phyloP scores from a whole-genome alignment of 2,888 invertebrate genomes.

The Epinotia brunnichana region DNA sequence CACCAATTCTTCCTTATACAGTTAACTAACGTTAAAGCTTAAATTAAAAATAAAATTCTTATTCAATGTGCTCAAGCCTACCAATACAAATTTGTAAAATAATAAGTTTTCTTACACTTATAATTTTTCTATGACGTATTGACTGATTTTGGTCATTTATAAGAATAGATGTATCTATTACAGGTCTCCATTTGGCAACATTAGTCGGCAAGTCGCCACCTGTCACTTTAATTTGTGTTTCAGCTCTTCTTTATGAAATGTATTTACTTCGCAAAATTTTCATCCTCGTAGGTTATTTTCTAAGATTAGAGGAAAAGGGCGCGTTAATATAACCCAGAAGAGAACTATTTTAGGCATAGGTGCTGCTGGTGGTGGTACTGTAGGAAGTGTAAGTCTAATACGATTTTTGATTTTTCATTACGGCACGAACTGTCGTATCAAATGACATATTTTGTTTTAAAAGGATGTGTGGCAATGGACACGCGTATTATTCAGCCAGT shows the following conservation, averaged over 20 bases:
- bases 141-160: conserved; percentile 52
- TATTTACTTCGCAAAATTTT: conserved; percentile 26
- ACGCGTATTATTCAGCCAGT: conserved; percentile 6
- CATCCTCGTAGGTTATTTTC: conserved; percentile 29
- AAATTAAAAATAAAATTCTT: neutral
- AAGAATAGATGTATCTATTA: conserved; percentile 46
- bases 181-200: conserved; percentile 51
- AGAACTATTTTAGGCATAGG: conserved; percentile 8
- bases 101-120: conserved; percentile 62
- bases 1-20: too few relatives aligned
- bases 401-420: conserved; percentile 35
- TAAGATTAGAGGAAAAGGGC: conserved; percentile 21
- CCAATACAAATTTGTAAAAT: conserved; percentile 1
- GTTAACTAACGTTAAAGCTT: too few relatives aligned
- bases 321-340: conserved; percentile 19
- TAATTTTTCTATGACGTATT: conserved; percentile 69
- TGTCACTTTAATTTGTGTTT: conserved; percentile 49
- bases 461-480: conserved; percentile 12
- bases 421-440: conserved; percentile 35
- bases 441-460: neutral
- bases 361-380: too few relatives aligned
- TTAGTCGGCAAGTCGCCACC: conserved; percentile 44
- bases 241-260: conserved; percentile 46
- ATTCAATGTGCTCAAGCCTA: neutral
- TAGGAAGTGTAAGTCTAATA: too few relatives aligned